A percentile compares a stretch with the other conserved stretches of the same genome.
Conservation (phyloP, 2,113 vertebrate genomes). For the Lampris megalopsis region DNA sequence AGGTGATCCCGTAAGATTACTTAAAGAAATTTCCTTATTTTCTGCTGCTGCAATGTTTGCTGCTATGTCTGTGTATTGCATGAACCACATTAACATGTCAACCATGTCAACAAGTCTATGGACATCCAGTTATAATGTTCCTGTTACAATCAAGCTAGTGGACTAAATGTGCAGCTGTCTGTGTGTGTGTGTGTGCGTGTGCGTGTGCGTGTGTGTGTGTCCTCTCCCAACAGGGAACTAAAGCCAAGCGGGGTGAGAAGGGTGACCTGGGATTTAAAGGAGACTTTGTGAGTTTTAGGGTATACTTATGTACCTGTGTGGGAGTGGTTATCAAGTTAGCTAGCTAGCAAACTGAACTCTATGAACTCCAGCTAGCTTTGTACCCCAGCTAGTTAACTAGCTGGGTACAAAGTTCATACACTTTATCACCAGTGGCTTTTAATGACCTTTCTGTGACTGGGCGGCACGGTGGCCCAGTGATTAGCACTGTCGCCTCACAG, state of each 20-base stretch:
- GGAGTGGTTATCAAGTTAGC: too few species aligned
- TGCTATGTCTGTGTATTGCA: background rate
- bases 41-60: background rate
- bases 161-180: constrained; percentile 4
- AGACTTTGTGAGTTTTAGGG: constrained; percentile 66
- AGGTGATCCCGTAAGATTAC: constrained; percentile 87
- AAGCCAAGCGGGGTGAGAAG: constrained; percentile 68
- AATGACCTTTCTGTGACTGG: too few species aligned
- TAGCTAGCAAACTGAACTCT: too few species aligned
- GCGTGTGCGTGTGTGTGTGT: background rate
- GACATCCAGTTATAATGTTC: background rate
- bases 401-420: too few species aligned
- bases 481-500: too few species aligned
- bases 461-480: too few species aligned
- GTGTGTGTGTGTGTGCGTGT: constrained; percentile 12
- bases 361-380: too few species aligned
- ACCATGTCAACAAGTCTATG: background rate
- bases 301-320: background rate
- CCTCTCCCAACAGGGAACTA: constrained; percentile 67
- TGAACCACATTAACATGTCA: background rate
- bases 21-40: constrained; percentile 67
- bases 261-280: constrained; percentile 72
- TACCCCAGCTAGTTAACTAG: too few species aligned
- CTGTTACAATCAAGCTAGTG: background rate
- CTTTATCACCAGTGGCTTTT: too few species aligned